Conservation (phyloP, 1,140 invertebrate species). For the Drosophila burlai region DNA sequence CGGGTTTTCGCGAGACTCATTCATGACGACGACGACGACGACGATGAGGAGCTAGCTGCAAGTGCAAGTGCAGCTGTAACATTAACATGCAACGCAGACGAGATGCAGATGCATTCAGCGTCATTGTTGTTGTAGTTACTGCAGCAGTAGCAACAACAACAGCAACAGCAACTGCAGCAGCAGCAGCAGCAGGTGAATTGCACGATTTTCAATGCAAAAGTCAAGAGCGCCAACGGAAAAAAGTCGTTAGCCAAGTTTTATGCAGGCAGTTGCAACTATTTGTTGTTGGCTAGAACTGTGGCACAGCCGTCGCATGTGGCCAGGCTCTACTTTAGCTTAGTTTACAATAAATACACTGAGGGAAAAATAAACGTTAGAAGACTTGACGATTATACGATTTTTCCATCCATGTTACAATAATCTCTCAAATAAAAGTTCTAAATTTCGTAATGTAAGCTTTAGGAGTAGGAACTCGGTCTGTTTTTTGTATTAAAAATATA, state of each 20-base stretch:
- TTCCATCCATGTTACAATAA: too few relatives aligned
- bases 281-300: conserved; percentile 65
- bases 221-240: conserved; percentile 83
- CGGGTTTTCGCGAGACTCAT: conserved; percentile 61
- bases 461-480: too few relatives aligned
- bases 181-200: conserved; percentile 79
- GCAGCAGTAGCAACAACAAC: conserved; percentile 37
- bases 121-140: conserved; percentile 64
- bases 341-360: conserved; percentile 2
- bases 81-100: conserved; percentile 77
- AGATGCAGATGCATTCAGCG: conserved; percentile 80
- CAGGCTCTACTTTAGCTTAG: conserved; percentile 39
- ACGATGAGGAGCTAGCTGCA: conserved; percentile 59
- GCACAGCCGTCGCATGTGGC: conserved; percentile 50
- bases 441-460: too few relatives aligned
- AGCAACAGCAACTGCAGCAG: conserved; percentile 19
- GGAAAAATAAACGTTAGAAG: not conserved
- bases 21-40: conserved; percentile 72
- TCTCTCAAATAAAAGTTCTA: too few relatives aligned
- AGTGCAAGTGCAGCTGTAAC: conserved; percentile 82
- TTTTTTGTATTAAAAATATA: too few relatives aligned
- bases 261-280: conserved; percentile 77
- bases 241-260: conserved; percentile 83
- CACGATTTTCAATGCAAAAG: conserved; percentile 84
- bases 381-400: too few relatives aligned